Base-by-base conservation (phyloP, 2,113 vertebrate genomes). In the Rhinolophus sinicus region DNA sequence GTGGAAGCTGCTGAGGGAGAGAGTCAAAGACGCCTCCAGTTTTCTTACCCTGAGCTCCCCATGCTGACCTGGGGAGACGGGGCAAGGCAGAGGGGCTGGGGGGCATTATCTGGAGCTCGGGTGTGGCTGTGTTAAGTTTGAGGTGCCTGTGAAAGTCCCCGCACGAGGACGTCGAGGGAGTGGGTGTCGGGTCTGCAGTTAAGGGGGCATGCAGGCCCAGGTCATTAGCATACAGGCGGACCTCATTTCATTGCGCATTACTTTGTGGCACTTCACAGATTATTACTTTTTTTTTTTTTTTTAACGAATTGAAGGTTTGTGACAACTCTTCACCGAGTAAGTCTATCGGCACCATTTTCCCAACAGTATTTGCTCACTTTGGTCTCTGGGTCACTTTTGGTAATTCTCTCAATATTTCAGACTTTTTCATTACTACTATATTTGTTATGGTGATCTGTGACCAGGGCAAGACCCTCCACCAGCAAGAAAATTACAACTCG, bases 381-480 rank as follows among this genome's bases (percentile, higher is more conserved):
- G 50, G 18, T 77, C 47, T 76, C 47, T 76, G 44, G 30, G 73
- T 77, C 75, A 77, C 47, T 52, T 76, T 77, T 77, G 30, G 75
- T 76, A 77, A n/a, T 76, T 50, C 47, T 50, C 18, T 52, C 30
- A 54, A 21, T 77, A 21, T 54, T 77, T 77, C 75, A 52, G 30
- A 52, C 47, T 52, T 82, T 52, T 82, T 64, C 54, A 56, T 80
- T 60, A 60, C 58, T 60, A 28, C 78, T 40, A 44, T 82, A 44
- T 82, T 80, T 56, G 54, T 62, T 62, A 62, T 10, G 16, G 78
- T 82, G 56, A 81, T 82, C 80, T 30, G 56, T 82, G 80, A 64
- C 64, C 44, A 82, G 80, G 80, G 80, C 80, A 82, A 82, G 80
- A 82, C 60, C 60, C 60, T 62, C 60, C 28, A 64, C 80, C 26